Conservation (phyloP, 2,888 invertebrate genomes). For the Heterodera filipjevi region DNA sequence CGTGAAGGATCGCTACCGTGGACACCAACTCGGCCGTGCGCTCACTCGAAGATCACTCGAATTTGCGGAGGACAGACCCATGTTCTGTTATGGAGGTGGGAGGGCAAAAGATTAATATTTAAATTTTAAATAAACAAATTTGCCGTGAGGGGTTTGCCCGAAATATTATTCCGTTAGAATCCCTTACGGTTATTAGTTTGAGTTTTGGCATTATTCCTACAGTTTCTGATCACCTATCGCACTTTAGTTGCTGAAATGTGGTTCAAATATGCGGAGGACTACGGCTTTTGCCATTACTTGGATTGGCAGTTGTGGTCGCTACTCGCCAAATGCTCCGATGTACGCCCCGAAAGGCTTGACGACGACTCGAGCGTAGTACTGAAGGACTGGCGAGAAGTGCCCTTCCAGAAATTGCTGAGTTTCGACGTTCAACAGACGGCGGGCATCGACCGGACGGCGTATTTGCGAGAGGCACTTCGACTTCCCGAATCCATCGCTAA, state of each 20-base stretch:
- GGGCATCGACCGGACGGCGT: slow-evolving; percentile 1
- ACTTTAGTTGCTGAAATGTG: slow-evolving; percentile 9
- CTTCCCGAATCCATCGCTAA: background rate
- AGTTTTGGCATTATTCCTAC: background rate
- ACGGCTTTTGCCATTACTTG: background rate
- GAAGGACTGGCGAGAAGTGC: background rate
- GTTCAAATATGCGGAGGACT: background rate
- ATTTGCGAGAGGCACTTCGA: background rate
- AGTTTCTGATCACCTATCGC: background rate
- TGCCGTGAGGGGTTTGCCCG: background rate
- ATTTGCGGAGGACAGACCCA: background rate
- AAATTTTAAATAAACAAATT: too few relatives aligned
- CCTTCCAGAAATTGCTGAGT: background rate
- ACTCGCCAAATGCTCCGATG: background rate
- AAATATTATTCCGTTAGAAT: too few relatives aligned
- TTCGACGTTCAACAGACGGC: slow-evolving; percentile 3
- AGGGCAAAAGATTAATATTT: background rate
- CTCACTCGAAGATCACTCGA: background rate
- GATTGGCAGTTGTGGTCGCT: slow-evolving; percentile 1
- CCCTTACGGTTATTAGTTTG: background rate
- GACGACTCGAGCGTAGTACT: background rate
- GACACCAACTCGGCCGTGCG: background rate
- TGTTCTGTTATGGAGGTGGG: slow-evolving; percentile 9
- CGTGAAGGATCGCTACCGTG: background rate
- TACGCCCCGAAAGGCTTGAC: background rate